Evolutionary conservation across 2,797 vertebrate genomes (phyloP).

Genomic region (Pangasius krempfi): DNA sequence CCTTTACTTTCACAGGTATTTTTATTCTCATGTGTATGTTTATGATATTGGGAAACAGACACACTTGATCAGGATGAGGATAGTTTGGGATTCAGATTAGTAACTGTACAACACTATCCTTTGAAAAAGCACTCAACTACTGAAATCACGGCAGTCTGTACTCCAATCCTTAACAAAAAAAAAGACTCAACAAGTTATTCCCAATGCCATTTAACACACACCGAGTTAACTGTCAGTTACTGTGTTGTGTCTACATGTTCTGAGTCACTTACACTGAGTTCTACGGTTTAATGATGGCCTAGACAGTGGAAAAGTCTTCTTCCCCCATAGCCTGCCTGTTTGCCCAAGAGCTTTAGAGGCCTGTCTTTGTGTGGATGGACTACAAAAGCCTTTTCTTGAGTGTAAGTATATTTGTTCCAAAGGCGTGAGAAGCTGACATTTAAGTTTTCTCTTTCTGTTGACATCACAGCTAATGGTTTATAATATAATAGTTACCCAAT

Average conservation of each 20-base stretch:
- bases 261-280: conserved; percentile 1
- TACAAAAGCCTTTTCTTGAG: not conserved
- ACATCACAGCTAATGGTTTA: not conserved
- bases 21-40: not conserved
- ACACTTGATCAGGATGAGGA: not conserved
- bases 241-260: conserved; percentile 19
- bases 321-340: conserved; percentile 63
- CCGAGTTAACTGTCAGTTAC: conserved; percentile 8
- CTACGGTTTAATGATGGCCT: conserved; percentile 5
- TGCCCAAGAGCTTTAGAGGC: conserved; percentile 69
- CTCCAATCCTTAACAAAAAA: conserved; percentile 1
- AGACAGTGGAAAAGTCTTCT: conserved; percentile 61
- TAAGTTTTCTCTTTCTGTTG: not conserved
- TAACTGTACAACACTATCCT: not conserved
- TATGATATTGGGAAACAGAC: too few relatives aligned
- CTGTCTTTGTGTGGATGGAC: conserved; percentile 63
- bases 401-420: not conserved
- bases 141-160: not conserved
- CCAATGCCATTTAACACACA: not conserved
- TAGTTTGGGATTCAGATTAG: not conserved
- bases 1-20: not conserved
- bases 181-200: not conserved
- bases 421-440: conserved; percentile 9
- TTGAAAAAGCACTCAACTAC: not conserved
- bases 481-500: not conserved